A percentile compares a stretch with the other conserved stretches of the same genome.
Conservation (phyloP, 2,888 invertebrate species). For the Chydorus sphaericus region DNA sequence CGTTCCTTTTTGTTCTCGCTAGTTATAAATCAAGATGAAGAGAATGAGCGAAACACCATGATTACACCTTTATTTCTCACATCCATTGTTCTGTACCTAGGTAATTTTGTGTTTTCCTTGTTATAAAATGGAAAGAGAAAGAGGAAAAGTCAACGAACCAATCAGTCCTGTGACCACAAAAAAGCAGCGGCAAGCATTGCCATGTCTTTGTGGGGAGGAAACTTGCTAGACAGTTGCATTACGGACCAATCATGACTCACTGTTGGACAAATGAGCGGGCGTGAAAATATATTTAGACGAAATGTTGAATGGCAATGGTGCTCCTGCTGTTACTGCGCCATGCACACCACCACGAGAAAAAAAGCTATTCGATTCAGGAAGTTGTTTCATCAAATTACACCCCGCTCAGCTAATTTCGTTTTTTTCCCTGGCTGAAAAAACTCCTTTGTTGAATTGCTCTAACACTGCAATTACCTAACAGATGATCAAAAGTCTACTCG, state of each 20-base stretch:
- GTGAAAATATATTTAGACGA: too few relatives aligned
- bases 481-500: too few relatives aligned
- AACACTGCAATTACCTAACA: too few relatives aligned
- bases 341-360: neutral
- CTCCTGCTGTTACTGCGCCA: neutral
- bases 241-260: neutral
- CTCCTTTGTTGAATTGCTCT: too few relatives aligned
- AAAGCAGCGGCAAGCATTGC: neutral
- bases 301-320: neutral
- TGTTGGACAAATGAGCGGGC: too few relatives aligned
- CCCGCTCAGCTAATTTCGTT: too few relatives aligned
- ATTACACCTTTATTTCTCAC: conserved; percentile 5
- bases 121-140: neutral
- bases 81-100: neutral
- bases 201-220: too few relatives aligned
- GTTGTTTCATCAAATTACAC: conserved; percentile 3
- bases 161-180: conserved; percentile 6
- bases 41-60: neutral
- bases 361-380: neutral
- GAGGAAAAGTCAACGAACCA: conserved; percentile 8
- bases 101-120: neutral
- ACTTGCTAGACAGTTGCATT: neutral
- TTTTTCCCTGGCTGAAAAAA: too few relatives aligned
- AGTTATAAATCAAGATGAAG: too few relatives aligned
- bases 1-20: too few relatives aligned